Evolutionary conservation across 1,140 invertebrate genomes (phyloP), one percentile per base, ranked within the genome.

Genomic region (Heterodera schachtii): DNA sequence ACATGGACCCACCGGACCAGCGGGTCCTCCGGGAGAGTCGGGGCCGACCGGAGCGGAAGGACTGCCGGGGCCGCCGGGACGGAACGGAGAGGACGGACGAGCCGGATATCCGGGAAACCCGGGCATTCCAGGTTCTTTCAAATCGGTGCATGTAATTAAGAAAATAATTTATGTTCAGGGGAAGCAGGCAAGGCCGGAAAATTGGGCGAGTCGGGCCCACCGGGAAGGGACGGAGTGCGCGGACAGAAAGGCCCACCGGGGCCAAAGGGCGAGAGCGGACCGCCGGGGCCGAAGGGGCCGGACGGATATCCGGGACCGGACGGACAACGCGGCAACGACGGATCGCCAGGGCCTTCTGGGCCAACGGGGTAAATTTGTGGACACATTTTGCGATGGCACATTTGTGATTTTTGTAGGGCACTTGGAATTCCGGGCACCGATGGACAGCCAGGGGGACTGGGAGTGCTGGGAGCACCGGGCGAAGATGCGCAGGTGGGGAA

Each of bases 271-370:
- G 83, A 84, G n/a, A 44, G 52, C 4, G 81, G 81, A 3, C 80
- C 81, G 19, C 31, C 43, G 8, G 81, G 79, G 11, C 84, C 82
- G 52, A 86, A 86, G 60, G 84, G 84, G 2, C 86, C 84, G 31
- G 85, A 86, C 66, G 86, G 85, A 21, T 86, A 86, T 71, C 85
- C 85, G 21, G 85, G 85, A 3, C 76, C 86, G 41, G 86, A 86
- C 69, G 85, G 85, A 60, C 83, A 87, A 57, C 83, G 86, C 46
- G 85, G 85, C 44, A 87, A 82, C 47, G 85, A 86, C 67, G 85
- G 85, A 47, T 49, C 64, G 31, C 69, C 76, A 44, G 86, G 84
- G 19, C 84, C 67, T 67, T 16, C 60, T 74, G 67, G 69, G 11
- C 73, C 47, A 31, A 44, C 44, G 1, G 64, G 41, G 49, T 41